Conservation (phyloP, 2,113 vertebrate genomes). For the Sprattus sprattus region DNA sequence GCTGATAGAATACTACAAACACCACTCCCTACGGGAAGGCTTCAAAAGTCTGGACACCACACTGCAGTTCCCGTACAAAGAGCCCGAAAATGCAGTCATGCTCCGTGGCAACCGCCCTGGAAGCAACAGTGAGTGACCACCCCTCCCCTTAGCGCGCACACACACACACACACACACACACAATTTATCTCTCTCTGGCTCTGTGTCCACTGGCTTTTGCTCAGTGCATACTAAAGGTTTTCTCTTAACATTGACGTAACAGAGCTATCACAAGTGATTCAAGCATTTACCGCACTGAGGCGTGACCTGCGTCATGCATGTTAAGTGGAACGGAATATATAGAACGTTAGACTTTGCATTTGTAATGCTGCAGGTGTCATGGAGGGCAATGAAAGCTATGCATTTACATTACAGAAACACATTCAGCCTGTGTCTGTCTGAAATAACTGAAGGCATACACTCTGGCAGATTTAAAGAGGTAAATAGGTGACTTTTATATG, state of each 20-base stretch:
- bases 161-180: background rate
- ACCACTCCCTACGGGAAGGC: slow-evolving; percentile 93
- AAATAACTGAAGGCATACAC: background rate
- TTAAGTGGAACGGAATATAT: background rate
- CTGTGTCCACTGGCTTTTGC: background rate
- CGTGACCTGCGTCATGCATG: background rate
- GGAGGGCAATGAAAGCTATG: background rate
- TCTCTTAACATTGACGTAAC: background rate
- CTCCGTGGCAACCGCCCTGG: slow-evolving; percentile 73
- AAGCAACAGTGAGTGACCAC: slow-evolving; percentile 81
- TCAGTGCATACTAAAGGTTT: background rate
- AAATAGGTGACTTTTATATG: no score
- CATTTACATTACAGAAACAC: background rate
- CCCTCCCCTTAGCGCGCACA: background rate
- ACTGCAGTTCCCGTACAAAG: slow-evolving; percentile 88
- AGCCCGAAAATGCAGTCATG: slow-evolving; percentile 76
- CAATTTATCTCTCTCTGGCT: background rate
- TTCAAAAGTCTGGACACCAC: slow-evolving; percentile 94
- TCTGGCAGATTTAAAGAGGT: background rate
- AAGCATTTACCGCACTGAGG: background rate
- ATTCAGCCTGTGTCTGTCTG: background rate
- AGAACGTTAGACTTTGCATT: background rate
- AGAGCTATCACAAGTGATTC: background rate
- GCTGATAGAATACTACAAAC: slow-evolving; percentile 93
- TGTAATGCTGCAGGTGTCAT: background rate